Evolutionary conservation across 2,797 vertebrate genomes (phyloP).

Genomic region (Eutrigla gurnardus): DNA sequence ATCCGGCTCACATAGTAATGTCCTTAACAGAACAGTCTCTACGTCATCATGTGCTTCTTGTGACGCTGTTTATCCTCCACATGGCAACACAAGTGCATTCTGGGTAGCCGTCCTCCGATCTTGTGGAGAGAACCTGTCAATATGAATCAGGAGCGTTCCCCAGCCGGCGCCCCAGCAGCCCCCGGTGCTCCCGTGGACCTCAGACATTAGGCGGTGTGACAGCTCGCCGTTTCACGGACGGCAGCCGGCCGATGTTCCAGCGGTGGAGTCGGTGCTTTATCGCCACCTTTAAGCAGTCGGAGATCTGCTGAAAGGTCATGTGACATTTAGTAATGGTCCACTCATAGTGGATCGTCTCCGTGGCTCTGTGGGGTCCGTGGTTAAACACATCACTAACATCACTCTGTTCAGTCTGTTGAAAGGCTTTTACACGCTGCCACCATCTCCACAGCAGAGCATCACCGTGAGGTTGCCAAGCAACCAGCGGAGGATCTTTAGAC

Average conservation of each 20-base stretch:
- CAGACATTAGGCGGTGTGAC: constrained; percentile 43
- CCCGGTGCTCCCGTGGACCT: constrained; percentile 22
- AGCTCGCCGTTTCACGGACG: constrained; percentile 41
- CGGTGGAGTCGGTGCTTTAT: constrained; percentile 42
- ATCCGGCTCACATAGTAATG: constrained; percentile 53
- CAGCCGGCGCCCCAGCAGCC: neutral
- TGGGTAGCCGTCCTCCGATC: neutral
- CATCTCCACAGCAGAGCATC: neutral
- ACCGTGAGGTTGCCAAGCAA: constrained; percentile 13
- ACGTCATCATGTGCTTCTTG: no score
- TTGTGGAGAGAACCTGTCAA: constrained; percentile 17
- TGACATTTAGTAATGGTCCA: constrained; percentile 46
- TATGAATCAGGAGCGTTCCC: constrained; percentile 12
- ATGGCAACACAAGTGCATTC: no score
- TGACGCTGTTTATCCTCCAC: no score
- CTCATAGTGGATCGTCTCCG: neutral
- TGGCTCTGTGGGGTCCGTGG: neutral
- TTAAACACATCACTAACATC: neutral
- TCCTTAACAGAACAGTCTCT: no score
- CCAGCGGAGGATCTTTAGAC: neutral
- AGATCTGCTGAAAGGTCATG: constrained; percentile 57
- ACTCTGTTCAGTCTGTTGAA: no score
- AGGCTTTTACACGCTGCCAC: neutral
- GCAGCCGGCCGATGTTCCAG: constrained; percentile 41
- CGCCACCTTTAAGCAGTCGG: constrained; percentile 4